These are phyloP conservation scores for Scatophagus argus DNA, from an alignment of 2,113 vertebrate genomes.

Conservation along the genomic window DNA sequence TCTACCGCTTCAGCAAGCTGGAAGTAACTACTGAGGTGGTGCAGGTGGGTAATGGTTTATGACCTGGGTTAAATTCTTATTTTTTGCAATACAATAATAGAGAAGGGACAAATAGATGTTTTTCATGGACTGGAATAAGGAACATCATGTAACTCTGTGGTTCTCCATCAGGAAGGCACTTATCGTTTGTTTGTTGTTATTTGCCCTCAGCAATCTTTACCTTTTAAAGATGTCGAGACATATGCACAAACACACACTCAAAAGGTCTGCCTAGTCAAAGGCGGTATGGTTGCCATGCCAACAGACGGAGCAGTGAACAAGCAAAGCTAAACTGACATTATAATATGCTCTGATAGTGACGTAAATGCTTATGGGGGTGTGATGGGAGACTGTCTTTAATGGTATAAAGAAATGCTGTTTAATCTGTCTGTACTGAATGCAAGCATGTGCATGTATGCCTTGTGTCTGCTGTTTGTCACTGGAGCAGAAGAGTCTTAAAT, in stretches of 20 bases:
- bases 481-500: slow-evolving; percentile 16
- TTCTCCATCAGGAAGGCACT: neutral
- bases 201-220: neutral
- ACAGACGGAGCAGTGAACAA: slow-evolving; percentile 72
- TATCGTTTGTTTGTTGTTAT: neutral
- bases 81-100: neutral
- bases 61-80: neutral
- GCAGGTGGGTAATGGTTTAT: slow-evolving; percentile 84
- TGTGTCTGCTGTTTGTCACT: slow-evolving; percentile 4
- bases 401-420: slow-evolving; percentile 53
- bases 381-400: slow-evolving; percentile 51
- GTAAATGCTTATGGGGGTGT: slow-evolving; percentile 44
- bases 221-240: slow-evolving; percentile 21
- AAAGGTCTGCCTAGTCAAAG: slow-evolving; percentile 64
- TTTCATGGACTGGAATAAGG: neutral
- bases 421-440: slow-evolving; percentile 6
- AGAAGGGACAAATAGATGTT: too few relatives aligned
- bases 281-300: slow-evolving; percentile 77
- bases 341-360: slow-evolving; percentile 50
- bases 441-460: neutral
- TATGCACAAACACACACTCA: slow-evolving; percentile 16
- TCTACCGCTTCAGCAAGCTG: slow-evolving; percentile 98
- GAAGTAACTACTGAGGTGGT: slow-evolving; percentile 95
- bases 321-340: slow-evolving; percentile 60
- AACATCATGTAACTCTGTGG: neutral